A percentile compares a stretch with the other conserved stretches of the same genome.
phyloP scores from a whole-genome alignment of 1,140 invertebrate species.

The Drosophila lini region DNA sequence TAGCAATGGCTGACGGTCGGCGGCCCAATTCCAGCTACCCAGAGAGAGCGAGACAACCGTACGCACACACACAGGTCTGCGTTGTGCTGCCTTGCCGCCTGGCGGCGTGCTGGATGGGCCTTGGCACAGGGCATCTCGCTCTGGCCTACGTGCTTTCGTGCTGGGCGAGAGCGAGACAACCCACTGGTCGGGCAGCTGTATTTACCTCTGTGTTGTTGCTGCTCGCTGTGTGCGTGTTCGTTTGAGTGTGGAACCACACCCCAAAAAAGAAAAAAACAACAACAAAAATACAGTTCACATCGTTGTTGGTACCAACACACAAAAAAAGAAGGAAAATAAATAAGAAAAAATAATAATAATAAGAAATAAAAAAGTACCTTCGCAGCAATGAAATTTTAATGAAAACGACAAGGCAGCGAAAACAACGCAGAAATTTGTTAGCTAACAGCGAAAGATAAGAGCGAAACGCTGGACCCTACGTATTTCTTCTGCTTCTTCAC shows the following conservation, averaged over 20 bases:
- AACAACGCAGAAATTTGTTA: constrained; percentile 65
- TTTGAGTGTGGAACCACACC: constrained; percentile 69
- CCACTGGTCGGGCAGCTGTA: constrained; percentile 53
- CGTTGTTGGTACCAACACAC: constrained; percentile 32
- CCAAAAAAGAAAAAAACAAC: constrained; percentile 48
- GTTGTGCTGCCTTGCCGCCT: constrained; percentile 2
- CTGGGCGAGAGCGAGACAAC: constrained; percentile 37
- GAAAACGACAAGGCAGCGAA: constrained; percentile 71
- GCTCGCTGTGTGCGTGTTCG: constrained; percentile 26
- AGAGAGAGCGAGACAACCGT: constrained; percentile 29
- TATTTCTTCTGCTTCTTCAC: constrained; percentile 16
- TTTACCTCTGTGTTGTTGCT: constrained; percentile 76
- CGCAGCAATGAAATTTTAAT: constrained; percentile 78
- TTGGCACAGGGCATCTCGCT: neutral
- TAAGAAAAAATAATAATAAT: constrained; percentile 24
- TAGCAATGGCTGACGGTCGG: constrained; percentile 71
- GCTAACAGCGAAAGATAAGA: constrained; percentile 51
- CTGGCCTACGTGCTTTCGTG: neutral
- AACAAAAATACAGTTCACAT: constrained; percentile 59
- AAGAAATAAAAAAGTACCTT: constrained; percentile 42
- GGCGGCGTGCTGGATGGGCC: constrained; percentile 2
- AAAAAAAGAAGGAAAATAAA: constrained; percentile 10
- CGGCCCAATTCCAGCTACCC: neutral
- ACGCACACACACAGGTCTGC: constrained; percentile 4
- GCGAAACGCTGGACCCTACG: constrained; percentile 38